Percentiles rank a stretch among this genome's conserved stretches.
Conservation (phyloP, 64 coral and sea anemone genomes). For the Porites lutea region DNA sequence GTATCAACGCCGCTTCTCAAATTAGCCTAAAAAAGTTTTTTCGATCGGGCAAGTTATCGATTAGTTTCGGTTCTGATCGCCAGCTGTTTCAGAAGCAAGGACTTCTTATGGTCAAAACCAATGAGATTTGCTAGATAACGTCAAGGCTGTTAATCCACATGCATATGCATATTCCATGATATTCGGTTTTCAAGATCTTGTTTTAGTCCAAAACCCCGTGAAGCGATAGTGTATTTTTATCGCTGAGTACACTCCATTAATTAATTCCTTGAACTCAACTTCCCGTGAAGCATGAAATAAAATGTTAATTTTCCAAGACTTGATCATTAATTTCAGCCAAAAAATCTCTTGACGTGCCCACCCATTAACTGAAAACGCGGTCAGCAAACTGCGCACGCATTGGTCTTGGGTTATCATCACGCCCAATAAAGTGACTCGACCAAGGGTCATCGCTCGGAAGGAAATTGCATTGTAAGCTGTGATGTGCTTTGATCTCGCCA, state of each 20-base stretch:
- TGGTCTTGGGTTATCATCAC: not conserved
- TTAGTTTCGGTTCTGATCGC: not conserved
- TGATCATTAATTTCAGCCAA: not conserved
- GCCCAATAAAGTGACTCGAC: not conserved
- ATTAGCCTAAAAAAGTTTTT: not conserved
- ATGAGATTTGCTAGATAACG: slow-evolving; percentile 20
- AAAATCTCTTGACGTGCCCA: not conserved
- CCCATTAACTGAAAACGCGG: not conserved
- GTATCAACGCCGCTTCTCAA: slow-evolving; percentile 10
- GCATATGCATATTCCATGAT: slow-evolving; percentile 15
- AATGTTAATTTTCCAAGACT: not conserved
- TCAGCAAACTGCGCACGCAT: slow-evolving; percentile 36
- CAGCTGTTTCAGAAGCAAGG: not conserved
- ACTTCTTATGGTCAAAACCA: not conserved
- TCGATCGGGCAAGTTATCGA: not conserved
- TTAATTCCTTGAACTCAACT: slow-evolving; percentile 2
- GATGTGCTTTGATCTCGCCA: too few species aligned
- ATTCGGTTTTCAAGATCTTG: not conserved
- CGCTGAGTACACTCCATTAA: too few species aligned
- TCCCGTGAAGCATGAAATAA: not conserved
- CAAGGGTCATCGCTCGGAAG: not conserved
- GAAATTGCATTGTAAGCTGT: too few species aligned
- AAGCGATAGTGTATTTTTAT: not conserved
- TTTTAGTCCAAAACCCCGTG: not conserved
- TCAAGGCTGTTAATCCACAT: not conserved